Percentiles rank a stretch among this genome's conserved stretches.
Evolutionary conservation across 2,797 vertebrate species (phyloP).

Genomic region (Crenichthys baileyi): DNA sequence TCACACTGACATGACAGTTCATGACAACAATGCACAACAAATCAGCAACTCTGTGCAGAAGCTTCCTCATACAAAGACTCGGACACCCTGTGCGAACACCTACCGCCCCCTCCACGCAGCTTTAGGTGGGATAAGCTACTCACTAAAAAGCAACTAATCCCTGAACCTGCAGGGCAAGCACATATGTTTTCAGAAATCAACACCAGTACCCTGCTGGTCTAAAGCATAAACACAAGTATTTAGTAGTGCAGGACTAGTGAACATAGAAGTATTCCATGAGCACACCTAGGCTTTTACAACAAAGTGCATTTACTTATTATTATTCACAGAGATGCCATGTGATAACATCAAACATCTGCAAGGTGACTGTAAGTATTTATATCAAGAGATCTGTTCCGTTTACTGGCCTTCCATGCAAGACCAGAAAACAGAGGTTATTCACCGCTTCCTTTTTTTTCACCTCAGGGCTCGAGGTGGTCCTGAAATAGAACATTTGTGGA

Average conservation of each 20-base stretch:
- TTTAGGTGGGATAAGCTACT: slow-evolving; percentile 32
- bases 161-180: slow-evolving; percentile 27
- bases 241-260: not conserved
- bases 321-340: not conserved
- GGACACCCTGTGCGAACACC: slow-evolving; percentile 15
- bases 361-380: not conserved
- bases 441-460: not conserved
- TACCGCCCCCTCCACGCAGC: not conserved
- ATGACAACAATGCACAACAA: slow-evolving; percentile 12
- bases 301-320: not conserved
- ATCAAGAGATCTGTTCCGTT: slow-evolving; percentile 19
- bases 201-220: not conserved
- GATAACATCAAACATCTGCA: slow-evolving; percentile 9
- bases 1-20: slow-evolving; percentile 21
- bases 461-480: not conserved
- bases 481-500: not conserved
- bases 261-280: not conserved
- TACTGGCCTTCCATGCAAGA: slow-evolving; percentile 1
- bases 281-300: no score
- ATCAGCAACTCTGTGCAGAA: slow-evolving; percentile 5
- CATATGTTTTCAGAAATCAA: slow-evolving; percentile 19
- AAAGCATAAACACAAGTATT: not conserved
- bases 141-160: slow-evolving; percentile 40
- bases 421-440: slow-evolving; percentile 17
- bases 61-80: not conserved